Evolutionary conservation across 2,888 invertebrate genomes (phyloP), one percentile per base, ranked within the genome.

Genomic region (Lydus trimaculatus): DNA sequence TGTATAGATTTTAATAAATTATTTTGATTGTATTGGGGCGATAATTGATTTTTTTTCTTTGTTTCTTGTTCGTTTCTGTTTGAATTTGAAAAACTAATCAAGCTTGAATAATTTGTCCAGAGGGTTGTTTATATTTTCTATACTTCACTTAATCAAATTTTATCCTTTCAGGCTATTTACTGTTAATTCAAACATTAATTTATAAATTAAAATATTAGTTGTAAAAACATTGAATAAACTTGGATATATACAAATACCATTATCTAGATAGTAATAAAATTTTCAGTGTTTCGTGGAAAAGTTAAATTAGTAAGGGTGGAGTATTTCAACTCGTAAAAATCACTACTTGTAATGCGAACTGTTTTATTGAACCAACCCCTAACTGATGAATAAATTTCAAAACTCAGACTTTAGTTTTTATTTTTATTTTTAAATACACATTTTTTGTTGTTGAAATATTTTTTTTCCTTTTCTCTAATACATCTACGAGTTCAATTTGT

Each of bases 221-320:
- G 33, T 33, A 33, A 17, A 43, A 43, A n/a, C 13, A 13, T 43
- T 43, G 43, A 43, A 0, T 43, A 13, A 13, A 4, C 13, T 0
- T 13, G 36, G 13, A 13, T 13, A 36, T 43, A 4, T 43, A 3
- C 17, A n/a, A 43, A 43, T n/a, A n/a, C n/a, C 17, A 43, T 43
- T 43, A 43, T 17, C 43, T n/a, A 8, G 17, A 43, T 43, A 43
- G n/a, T n/a, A 43, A n/a, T 43, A 43, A 43, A 43, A 43, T 43
- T 43, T 43, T 15, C 36, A 36, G 36, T 36, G 15, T 11, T 36
- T 43, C 17, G 17, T 43, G 17, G 43, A 43, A 43, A 43, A 43
- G 43, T 43, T 43, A 43, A 43, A 43, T 43, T 43, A 43, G 43
- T 43, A 43, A 43, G 43, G 43, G 43, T 17, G 17, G 43, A n/a